phyloP scores from a whole-genome alignment of 2,113 vertebrate species.

The Catharus bicknelli region DNA sequence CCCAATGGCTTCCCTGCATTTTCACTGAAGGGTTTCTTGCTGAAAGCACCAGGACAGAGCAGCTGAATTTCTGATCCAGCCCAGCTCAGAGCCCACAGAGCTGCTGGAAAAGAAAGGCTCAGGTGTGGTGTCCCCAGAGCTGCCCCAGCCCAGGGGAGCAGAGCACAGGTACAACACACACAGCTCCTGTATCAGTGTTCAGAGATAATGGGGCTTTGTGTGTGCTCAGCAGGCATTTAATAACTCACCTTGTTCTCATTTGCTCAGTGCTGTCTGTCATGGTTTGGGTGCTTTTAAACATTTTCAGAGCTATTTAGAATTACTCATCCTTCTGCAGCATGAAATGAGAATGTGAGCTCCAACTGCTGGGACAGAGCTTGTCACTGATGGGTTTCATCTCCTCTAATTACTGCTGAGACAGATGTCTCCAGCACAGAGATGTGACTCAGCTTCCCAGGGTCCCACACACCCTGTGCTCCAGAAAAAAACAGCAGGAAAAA shows the following conservation, averaged over 20 bases:
- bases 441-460: slow-evolving; percentile 31
- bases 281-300: slow-evolving; percentile 31
- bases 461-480: background rate
- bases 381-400: background rate
- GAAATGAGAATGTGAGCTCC: slow-evolving; percentile 32
- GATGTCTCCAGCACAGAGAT: background rate
- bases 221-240: slow-evolving; percentile 24
- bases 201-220: slow-evolving; percentile 6
- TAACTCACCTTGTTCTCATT: slow-evolving; percentile 20
- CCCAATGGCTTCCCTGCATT: fast-evolving
- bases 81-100: background rate
- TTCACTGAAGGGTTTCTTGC: background rate
- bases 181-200: background rate
- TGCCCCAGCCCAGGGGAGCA: background rate
- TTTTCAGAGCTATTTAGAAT: slow-evolving; percentile 11
- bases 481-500: fast-evolving
- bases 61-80: background rate
- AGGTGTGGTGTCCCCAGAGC: background rate
- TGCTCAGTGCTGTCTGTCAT: background rate
- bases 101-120: background rate
- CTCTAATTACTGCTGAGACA: background rate
- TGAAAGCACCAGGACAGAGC: background rate
- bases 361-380: background rate
- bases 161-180: background rate
- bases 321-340: background rate